Conservation (phyloP, 2,888 invertebrate species). For the Antheraea yamamai region DNA sequence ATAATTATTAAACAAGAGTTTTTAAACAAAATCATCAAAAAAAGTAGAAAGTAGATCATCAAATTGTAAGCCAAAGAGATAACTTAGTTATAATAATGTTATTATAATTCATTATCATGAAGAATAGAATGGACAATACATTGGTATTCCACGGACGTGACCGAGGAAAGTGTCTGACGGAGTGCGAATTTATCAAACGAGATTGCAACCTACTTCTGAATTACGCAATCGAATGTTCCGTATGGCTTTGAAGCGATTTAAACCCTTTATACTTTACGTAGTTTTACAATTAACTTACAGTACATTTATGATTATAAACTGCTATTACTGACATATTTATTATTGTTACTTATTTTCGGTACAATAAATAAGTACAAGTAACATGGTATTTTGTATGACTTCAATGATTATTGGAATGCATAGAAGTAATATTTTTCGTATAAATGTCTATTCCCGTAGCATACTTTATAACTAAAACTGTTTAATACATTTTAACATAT, state of each 20-base stretch:
- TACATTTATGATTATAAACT: background rate
- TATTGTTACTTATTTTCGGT: too few relatives aligned
- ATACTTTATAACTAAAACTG: too few relatives aligned
- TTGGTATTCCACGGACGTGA: conserved; percentile 48
- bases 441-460: too few relatives aligned
- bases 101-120: background rate
- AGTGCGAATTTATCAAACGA: conserved; percentile 53
- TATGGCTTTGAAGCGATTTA: conserved; percentile 14
- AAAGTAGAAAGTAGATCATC: background rate
- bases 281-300: background rate
- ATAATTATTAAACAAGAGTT: too few relatives aligned
- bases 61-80: background rate
- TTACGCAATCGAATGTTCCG: conserved; percentile 29
- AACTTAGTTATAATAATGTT: background rate
- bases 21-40: background rate
- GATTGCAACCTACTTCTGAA: conserved; percentile 24
- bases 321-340: background rate
- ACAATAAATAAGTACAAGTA: too few relatives aligned
- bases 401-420: too few relatives aligned
- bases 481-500: too few relatives aligned
- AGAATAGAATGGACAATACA: conserved; percentile 33
- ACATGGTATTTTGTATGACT: too few relatives aligned
- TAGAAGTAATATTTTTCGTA: too few relatives aligned
- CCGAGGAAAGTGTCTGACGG: conserved; percentile 61
- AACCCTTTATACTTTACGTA: background rate